phyloP scores from a whole-genome alignment of 2,113 vertebrate genomes.

The Ariopsis seemanni region DNA sequence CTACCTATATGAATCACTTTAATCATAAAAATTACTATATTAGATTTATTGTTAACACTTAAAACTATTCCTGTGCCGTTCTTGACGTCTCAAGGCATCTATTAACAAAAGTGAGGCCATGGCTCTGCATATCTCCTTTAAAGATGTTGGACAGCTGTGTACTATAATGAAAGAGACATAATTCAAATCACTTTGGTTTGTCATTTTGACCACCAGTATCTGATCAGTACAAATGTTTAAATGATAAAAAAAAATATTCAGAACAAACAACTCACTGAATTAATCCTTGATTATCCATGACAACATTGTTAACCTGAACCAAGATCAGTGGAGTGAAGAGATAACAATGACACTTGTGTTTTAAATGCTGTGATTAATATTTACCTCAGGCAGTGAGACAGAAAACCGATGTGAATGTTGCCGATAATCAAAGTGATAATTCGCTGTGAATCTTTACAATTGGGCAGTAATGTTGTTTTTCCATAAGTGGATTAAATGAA shows the following conservation, averaged over 20 bases:
- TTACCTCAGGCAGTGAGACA: neutral
- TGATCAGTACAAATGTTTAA: neutral
- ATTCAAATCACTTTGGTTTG: neutral
- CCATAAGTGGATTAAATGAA: neutral
- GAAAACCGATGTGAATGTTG: neutral
- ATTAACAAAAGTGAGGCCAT: too few species aligned
- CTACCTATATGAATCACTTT: too few species aligned
- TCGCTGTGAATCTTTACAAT: neutral
- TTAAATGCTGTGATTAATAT: neutral
- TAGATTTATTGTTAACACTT: too few species aligned
- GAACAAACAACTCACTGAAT: neutral
- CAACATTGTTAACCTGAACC: neutral
- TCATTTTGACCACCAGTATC: too few species aligned
- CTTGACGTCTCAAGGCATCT: too few species aligned
- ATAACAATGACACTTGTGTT: neutral
- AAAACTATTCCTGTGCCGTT: too few species aligned
- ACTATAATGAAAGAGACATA: neutral
- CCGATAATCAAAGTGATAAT: neutral
- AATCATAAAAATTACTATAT: too few species aligned
- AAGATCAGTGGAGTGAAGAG: neutral
- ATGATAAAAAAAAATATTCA: neutral
- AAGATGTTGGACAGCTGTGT: too few species aligned
- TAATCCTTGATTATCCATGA: neutral
- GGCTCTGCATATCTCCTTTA: too few species aligned
- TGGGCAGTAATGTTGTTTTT: neutral